Evolutionary conservation across 2,113 vertebrate species (phyloP), one percentile per base, ranked within the genome.

Genomic region (Saimiri boliviensis): DNA sequence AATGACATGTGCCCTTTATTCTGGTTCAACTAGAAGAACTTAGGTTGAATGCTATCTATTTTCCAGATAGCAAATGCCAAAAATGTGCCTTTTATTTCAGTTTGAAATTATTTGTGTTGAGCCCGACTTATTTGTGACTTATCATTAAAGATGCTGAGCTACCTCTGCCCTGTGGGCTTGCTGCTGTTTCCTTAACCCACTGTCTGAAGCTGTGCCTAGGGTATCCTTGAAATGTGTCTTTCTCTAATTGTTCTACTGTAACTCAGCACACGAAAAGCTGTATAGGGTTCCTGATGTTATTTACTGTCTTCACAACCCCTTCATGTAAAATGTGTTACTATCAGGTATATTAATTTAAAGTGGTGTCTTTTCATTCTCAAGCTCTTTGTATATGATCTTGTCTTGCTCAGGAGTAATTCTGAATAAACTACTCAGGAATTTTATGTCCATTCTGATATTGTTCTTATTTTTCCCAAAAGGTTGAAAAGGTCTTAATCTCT

Each of bases 351-450:
- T 77, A 40, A 70, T 94, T 92, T 56, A 82, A 66, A 32, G 47
- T 86, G 25, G 12, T 86, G 45, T 11, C 7, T 63, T 89, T 17
- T 94, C 79, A 71, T 85, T 73, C 49, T 89, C 73, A 77, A 3
- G 35, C 42, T n/a, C 58, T 8, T 60, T 42, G 32, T 14, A 30
- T 77, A 6, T 93, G 63, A 35, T 86, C 7, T 66, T 77, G n/a
- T 95, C 42, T 81, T 89, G 37, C 52, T 86, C 42, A 56, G 58
- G 27, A 13, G 16, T 76, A 74, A 86, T 86, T 94, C n/a, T 73
- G 10, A 97, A 77, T 81, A 81, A 92, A 56, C 63, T 54, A 85
- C 66, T 76, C 42, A 81, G 66, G 20, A 93, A 71, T 60, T 76
- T 70, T 16, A 45, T 42, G 13, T 82, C 7, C 56, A 27, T 82